Base-by-base conservation (phyloP, 2,113 vertebrate genomes). In the Lycocorax pyrrhopterus region DNA sequence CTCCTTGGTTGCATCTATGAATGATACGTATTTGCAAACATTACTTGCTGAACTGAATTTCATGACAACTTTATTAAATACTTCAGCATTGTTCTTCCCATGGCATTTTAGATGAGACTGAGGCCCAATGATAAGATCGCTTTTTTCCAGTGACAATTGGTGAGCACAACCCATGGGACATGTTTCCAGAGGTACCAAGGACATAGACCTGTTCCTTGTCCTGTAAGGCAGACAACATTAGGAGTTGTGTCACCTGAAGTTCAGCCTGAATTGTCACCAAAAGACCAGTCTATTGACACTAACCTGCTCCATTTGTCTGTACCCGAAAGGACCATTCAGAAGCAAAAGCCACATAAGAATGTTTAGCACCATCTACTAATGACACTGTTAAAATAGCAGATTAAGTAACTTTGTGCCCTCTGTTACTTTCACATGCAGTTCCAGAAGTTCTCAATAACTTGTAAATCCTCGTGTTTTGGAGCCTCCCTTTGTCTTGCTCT, bases 11-110 rank as follows among this genome's bases (percentile, higher is more conserved):
- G 73, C 23, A 49, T 56, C 46, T 68, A 3, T 43, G 20, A 71
- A 78, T 29, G 5, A 32, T 16, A 49, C 0, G 0, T 25, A 6
- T 49, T 58, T 87, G 47, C 22, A 87, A 72, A 72, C 17, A 10
- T 55, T 71, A 19, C 29, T 77, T 23, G 21, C 15, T 12, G 33
- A 79, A 47, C n/a, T 51, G 35, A 82, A 56, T 16, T 44, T 53
- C 26, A 23, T 8, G 46, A 64, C 23, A 52, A 18, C 27, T 22
- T 37, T 19, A 6, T 71, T 20, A 79, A 76, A 66, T 33, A 58
- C 1, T 21, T 87, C 8, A 84, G 25, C 12, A 9, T 64, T 62
- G 20, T 41, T 60, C 17, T 95, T 19, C 29, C 14, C 1, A 0
- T 56, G 21, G 29, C 12, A 33, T 59, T 84, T 75, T 25, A 67